Conservation (phyloP, 2,113 vertebrate species). For the Pycnonotus jocosus region DNA sequence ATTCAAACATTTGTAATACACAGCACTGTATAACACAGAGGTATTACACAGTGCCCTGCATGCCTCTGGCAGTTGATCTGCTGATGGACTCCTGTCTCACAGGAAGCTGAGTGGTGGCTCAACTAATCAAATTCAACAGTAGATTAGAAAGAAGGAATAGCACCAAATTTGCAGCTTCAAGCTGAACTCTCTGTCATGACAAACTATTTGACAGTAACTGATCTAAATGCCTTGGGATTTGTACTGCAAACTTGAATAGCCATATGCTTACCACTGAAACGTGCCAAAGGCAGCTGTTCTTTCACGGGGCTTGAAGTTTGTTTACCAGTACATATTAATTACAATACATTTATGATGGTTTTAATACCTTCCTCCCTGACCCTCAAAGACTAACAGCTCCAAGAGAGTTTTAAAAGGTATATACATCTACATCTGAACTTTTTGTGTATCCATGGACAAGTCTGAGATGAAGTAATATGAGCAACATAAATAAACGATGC, state of each 20-base stretch:
- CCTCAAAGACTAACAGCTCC: neutral
- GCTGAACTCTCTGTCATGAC: neutral
- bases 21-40: neutral
- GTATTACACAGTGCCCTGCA: neutral
- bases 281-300: neutral
- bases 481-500: neutral
- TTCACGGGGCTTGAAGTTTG: neutral
- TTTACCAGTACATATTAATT: neutral
- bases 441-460: neutral
- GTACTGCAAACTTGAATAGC: neutral
- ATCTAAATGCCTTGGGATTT: slow-evolving; percentile 10
- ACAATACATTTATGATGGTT: neutral
- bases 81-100: neutral
- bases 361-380: neutral
- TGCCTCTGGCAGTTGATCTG: neutral
- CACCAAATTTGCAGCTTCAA: neutral
- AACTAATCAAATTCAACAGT: neutral
- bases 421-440: neutral
- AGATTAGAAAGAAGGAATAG: neutral
- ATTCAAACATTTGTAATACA: neutral
- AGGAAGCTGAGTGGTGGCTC: neutral
- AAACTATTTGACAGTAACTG: neutral
- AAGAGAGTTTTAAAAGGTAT: neutral
- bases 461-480: neutral
- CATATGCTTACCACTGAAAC: neutral